Base-by-base conservation (phyloP, 2,888 invertebrate species). In the Plagodis dolabraria region DNA sequence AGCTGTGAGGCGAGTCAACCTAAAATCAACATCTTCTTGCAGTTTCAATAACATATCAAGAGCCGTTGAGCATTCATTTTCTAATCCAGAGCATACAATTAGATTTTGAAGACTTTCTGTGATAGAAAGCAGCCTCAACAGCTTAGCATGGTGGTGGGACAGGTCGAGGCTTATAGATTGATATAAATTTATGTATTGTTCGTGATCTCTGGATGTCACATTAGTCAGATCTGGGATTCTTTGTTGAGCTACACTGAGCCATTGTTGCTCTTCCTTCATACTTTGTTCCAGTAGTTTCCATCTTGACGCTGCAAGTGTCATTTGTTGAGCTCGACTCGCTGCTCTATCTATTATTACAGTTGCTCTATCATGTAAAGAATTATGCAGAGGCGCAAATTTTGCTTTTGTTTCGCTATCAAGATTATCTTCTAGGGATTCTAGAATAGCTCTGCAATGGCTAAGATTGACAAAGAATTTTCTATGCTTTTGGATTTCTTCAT, bases 401-500 rank as follows among this genome's bases (percentile, higher is more conserved):
- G 94, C 93, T 69, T 96, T 94, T 0, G 97, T 97, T 83, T 97
- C 97, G 42, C 93, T 93, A 74, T 98, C 97, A 43, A 98, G 92
- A 79, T 97, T 97, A 67, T 96, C 96, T 85, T 97, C 97, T 33
- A 98, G 86, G 0, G 97, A 97, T 82, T 98, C 97, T 43, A 98
- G 89, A 72, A 98, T 97, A 9, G 96, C 96, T 70, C 97, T 94
- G 75, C 98, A 98, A 69, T 97, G 97, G 74, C 97, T 97, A 7
- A 98, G 85, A 71, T 97, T 97, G 0, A 97, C 96, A 77, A 98
- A 98, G 92, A 98, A 97, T 77, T 96, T 97, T 43, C 97, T 94
- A 75, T 97, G 97, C 78, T 97, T 97, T 75, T 97, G 97, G 88
- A 98, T 96, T 89, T 97, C 97, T 75, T 97, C 96, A 75, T 97